Evolutionary conservation across 2,113 vertebrate species (phyloP), one percentile per base, ranked within the genome.

Genomic region (Apteryx mantelli): DNA sequence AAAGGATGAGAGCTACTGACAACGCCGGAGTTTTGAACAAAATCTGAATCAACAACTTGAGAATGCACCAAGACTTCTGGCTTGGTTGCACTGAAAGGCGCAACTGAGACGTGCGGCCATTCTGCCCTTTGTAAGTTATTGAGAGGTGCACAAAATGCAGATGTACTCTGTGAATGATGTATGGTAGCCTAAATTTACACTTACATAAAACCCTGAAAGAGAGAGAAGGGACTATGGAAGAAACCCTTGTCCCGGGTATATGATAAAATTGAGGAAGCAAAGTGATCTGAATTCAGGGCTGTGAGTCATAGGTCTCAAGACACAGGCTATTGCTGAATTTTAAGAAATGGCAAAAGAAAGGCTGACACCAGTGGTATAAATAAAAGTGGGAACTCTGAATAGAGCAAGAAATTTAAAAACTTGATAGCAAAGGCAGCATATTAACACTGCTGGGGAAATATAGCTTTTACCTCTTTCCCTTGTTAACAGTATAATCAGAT

Each of bases 151-250:
- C 19, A 61, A 16, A 70, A 5, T 14, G 58, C 26, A 18, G 10
- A 25, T 7, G 2, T 20, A 1, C 22, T 30, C 4, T 0, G 0
- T 64, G 56, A 85, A 69, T 60, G 60, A 60, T 0, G 2, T 13
- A 11, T 21, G 25, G 18, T 25, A 19, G 52, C 44, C 79, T 70
- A 5, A 40, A 74, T 44, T 36, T 14, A 58, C 25, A 28, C 50
- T 32, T 38, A 18, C 1, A 1, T n/a, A 44, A 63, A 90, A 34
- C 50, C 14, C 21, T n/a, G 56, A 15, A 18, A 53, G 79, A 55
- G 83, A 50, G 58, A 26, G 18, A 25, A n/a, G 13, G 18, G 25
- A 11, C 5, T 11, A 20, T 2, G 26, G 25, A 46, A 61, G 48
- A 79, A 64, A 69, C 5, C 65, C 34, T 78, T 5, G 26, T 4